Base-by-base conservation (phyloP, 2,888 invertebrate genomes). In the Lochmaea crataegi region DNA sequence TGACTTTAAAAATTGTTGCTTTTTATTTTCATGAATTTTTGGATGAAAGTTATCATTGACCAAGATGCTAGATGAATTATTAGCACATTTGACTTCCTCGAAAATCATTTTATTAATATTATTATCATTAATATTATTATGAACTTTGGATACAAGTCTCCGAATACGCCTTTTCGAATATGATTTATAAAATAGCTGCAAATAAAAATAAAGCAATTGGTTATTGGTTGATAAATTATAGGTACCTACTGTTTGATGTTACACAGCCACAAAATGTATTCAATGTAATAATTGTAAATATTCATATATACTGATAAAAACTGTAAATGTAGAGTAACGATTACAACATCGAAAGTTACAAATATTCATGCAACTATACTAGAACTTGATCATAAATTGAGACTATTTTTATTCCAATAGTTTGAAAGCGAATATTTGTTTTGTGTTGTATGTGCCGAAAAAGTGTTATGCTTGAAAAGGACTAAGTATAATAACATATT, bases 31-130 rank as follows among this genome's bases (percentile, higher is more conserved):
- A 18, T 16, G 32, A 61, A 48, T 48, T 48, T 48, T 48, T 48
- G 48, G n/a, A 48, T 48, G 48, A n/a, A 48, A 48, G 48, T 48
- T 48, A 48, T 48, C 48, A 48, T 48, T 48, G 48, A 48, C 48
- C 48, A 48, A 48, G 48, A 48, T 48, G 48, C 48, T 48, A 48
- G n/a, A 48, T 48, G 48, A 48, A 48, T 48, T 48, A 48, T 48
- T 48, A 48, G 48, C 48, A 14, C 48, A 48, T n/a, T 48, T 48
- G n/a, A 48, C 48, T 48, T 48, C n/a, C 42, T 48, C n/a, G n/a
- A 48, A 48, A 48, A 48, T 48, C 48, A 48, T 14, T 3, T 48
- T 48, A 48, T 48, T 48, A n/a, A n/a, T 48, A 48, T 48, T 48
- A 48, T 48, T 48, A 48, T n/a, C 48, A 48, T n/a, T n/a, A n/a